Base-by-base conservation (phyloP, 2,888 invertebrate genomes). In the Eucera pruinosa region DNA sequence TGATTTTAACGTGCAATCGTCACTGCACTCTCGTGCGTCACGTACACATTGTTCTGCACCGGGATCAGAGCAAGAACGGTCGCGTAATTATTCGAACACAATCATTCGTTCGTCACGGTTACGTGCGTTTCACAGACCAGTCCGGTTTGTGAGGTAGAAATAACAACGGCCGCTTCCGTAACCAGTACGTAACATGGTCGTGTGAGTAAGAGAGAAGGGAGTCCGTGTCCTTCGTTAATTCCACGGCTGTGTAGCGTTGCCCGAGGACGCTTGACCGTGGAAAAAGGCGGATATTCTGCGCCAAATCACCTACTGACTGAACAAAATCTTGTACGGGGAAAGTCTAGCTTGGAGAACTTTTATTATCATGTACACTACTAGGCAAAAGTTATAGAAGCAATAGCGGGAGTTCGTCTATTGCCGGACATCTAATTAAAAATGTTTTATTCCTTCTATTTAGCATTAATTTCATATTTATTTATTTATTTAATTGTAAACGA, bases 41-140 rank as follows among this genome's bases (percentile, higher is more conserved):
- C 50, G 30, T 50, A 20, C 20, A 18, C 20, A 18, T 25, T 33
- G 33, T 64, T 33, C 2, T n/a, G 52, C 25, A 18, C 33, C n/a
- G 48, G 33, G 55, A n/a, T 43, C 18, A 48, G 39, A 15, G 54
- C 48, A 57, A 36, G 27, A 70, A 60, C 64, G 72, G 55, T 67
- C 71, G 57, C 75, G 75, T 79, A 83, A 84, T 83, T 84, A 83
- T 81, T 75, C 79, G 71, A 57, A 68, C 68, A 36, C 68, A 55
- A 60, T 54, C 70, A 75, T 83, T 79, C 78, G 77, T 48, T 83
- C 73, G 77, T 70, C 60, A 81, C 72, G 83, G 78, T 83, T 83
- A 79, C 74, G 75, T 78, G 81, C 54, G 60, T 83, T 77, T 69
- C 65, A 70, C 67, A 55, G 75, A 75, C 72, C 47, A 57, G 27